Conservation (phyloP, 2,113 vertebrate genomes). For the Lontra canadensis region DNA sequence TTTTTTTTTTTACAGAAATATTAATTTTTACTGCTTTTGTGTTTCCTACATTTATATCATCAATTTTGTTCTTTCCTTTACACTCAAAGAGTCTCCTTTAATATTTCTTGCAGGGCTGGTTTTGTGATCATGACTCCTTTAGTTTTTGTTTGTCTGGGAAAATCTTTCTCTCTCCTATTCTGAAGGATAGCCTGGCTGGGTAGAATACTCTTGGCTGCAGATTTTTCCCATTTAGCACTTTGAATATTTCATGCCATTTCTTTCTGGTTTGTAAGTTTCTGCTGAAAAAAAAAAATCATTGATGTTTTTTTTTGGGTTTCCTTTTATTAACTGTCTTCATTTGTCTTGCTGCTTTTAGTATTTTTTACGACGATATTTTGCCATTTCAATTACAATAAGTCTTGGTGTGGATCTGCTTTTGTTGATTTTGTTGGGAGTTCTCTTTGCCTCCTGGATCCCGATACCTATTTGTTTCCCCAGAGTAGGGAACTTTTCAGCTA, state of each 20-base stretch:
- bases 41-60: background rate
- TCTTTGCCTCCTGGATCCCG: background rate
- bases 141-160: background rate
- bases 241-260: background rate
- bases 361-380: background rate
- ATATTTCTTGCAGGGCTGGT: background rate
- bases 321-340: background rate
- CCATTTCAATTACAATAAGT: background rate
- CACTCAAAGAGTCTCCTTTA: background rate
- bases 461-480: background rate
- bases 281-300: background rate
- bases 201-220: background rate
- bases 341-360: background rate
- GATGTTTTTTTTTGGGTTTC: background rate
- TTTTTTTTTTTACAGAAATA: background rate
- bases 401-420: background rate
- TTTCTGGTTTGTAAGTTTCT: background rate
- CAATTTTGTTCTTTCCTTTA: background rate
- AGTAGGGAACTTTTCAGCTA: background rate
- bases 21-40: background rate
- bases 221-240: background rate
- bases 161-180: background rate
- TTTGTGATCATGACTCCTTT: background rate
- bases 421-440: background rate
- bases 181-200: background rate